A percentile compares a stretch with the other conserved stretches of the same genome.
These are phyloP conservation scores for Artibeus jamaicensis DNA, from an alignment of 2,797 vertebrate species.

Conservation along the genomic window DNA sequence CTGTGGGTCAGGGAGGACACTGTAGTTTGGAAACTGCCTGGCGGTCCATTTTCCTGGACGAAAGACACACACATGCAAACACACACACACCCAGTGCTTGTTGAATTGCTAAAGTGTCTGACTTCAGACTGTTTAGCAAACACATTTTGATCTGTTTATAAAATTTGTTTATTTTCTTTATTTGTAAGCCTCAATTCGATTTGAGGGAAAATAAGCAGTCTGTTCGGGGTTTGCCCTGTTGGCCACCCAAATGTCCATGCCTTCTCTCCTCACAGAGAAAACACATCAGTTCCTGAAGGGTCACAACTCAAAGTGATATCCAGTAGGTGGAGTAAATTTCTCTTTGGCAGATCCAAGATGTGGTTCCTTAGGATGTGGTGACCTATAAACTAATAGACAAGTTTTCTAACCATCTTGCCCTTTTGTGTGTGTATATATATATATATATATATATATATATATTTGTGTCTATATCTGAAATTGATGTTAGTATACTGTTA, in stretches of 20 bases:
- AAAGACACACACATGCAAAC: neutral
- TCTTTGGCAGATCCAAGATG: neutral
- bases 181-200: neutral
- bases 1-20: neutral
- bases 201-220: neutral
- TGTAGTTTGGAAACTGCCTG: neutral
- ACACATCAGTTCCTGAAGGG: neutral
- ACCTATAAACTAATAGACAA: neutral
- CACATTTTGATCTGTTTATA: slow-evolving; percentile 21
- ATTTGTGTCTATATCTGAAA: neutral
- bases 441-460: too few relatives aligned
- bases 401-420: neutral
- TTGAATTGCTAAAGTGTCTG: neutral
- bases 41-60: neutral
- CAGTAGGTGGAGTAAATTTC: neutral
- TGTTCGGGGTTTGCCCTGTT: neutral
- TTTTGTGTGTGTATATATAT: slow-evolving; percentile 7
- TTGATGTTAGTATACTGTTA: neutral
- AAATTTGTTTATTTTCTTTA: neutral
- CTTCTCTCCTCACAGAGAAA: neutral
- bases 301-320: neutral
- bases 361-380: neutral
- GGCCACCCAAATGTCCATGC: neutral
- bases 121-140: neutral
- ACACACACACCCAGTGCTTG: neutral